These are phyloP conservation scores for Chrysomela aeneicollis DNA, from an alignment of 2,888 invertebrate species.

Conservation along the genomic window DNA sequence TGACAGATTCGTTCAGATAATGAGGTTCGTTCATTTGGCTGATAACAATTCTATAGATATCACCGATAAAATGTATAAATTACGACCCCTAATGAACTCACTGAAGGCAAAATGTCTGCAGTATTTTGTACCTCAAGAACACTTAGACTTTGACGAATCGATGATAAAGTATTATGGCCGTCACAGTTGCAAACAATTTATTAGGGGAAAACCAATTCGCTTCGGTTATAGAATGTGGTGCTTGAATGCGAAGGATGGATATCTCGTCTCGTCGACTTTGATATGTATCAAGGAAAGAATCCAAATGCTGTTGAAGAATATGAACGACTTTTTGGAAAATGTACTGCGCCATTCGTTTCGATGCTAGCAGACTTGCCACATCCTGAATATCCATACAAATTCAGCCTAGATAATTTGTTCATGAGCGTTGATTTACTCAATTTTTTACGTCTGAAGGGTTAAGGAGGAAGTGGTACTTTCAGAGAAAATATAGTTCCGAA, in stretches of 20 bases:
- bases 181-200: constrained; percentile 3
- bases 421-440: constrained; percentile 26
- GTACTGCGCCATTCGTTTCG: constrained; percentile 29
- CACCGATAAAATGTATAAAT: constrained; percentile 31
- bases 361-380: constrained; percentile 30
- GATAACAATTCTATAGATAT: constrained; percentile 27
- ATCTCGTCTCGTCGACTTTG: constrained; percentile 36
- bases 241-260: constrained; percentile 18
- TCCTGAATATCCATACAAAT: too few species aligned
- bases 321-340: constrained; percentile 26
- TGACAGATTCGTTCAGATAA: constrained; percentile 17
- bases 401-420: constrained; percentile 29
- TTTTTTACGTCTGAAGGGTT: too few species aligned
- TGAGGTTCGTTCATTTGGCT: constrained; percentile 30
- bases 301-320: constrained; percentile 32
- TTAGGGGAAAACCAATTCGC: too few species aligned
- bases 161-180: constrained; percentile 2
- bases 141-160: constrained; percentile 14
- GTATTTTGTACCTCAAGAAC: constrained; percentile 27
- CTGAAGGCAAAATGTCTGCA: constrained; percentile 29
- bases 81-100: constrained; percentile 34
- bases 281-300: constrained; percentile 8
- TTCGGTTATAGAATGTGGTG: constrained; percentile 15
- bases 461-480: too few species aligned
- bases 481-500: too few species aligned